Evolutionary conservation across 1,140 invertebrate genomes (phyloP), one percentile per base, ranked within the genome.

Genomic region (Drosophila navojoa): DNA sequence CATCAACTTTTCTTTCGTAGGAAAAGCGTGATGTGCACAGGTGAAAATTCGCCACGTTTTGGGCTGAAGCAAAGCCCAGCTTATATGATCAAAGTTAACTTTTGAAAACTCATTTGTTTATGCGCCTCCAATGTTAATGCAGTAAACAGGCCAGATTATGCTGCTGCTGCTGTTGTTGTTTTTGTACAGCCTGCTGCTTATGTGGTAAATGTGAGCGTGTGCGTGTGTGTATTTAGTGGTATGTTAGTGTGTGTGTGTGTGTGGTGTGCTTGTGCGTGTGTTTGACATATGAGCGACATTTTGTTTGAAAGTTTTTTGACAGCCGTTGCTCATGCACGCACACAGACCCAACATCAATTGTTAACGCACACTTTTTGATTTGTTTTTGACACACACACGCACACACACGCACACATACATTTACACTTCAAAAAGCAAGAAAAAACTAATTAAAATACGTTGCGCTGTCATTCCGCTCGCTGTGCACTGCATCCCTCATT

Each of bases 401-500:
- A 19, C 27, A 35, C 27, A 32, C n/a, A 42, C 53, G 52, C 45
- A 52, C 57, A 35, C 60, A 15, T 42, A 40, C 22, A 54, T 47
- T 27, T 64, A 61, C 58, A 79, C 73, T 77, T 59, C 52, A 42
- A 29, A 32, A 19, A 10, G 22, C n/a, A 40, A 45, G 11, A 54
- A 72, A 72, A 86, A 82, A 87, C 82, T 86, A 86, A 86, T 86
- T 87, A 87, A 87, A 87, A 87, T 87, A 84, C 82, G 82, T 89
- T 75, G 76, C 79, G 72, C 79, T 81, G 81, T 64, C 76, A 79
- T 79, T 76, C 42, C 62, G 45, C 44, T 16, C 15, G 11, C 50
- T 32, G 32, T 29, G 32, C 19, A 22, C 32, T 38, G 77, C 60
- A 42, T 35, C 32, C 45, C 35, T 35, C 32, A 45, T 58, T 25